phyloP scores from a whole-genome alignment of 2,113 vertebrate genomes.

The Sardina pilchardus region DNA sequence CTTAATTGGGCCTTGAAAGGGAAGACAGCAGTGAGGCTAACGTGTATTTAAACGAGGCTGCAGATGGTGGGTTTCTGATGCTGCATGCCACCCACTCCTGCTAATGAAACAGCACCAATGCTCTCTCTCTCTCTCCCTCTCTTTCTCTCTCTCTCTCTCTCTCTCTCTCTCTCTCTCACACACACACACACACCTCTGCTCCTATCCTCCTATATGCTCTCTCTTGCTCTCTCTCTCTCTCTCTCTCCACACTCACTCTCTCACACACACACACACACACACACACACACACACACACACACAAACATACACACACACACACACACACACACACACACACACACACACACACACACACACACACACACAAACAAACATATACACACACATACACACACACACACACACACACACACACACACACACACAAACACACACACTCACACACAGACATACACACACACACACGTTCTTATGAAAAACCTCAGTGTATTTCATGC shows the following conservation, averaged over 20 bases:
- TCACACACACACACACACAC: too few species aligned
- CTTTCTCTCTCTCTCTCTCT: neutral
- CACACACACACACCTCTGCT: neutral
- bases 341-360: too few species aligned
- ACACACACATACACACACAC: neutral
- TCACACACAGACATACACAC: neutral
- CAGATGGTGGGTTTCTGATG: slow-evolving; percentile 48
- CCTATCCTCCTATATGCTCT: too few species aligned
- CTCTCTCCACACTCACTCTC: too few species aligned
- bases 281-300: too few species aligned
- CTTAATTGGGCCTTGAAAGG: slow-evolving; percentile 63
- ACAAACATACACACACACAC: too few species aligned
- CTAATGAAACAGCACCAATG: neutral
- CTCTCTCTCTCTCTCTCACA: neutral
- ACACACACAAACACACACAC: neutral
- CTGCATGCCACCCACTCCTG: neutral
- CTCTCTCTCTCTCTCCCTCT: neutral
- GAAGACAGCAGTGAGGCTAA: slow-evolving; percentile 11
- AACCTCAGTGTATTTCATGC: neutral
- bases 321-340: too few species aligned
- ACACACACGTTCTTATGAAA: neutral
- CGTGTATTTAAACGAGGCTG: slow-evolving; percentile 22
- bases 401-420: neutral
- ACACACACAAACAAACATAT: too few species aligned
- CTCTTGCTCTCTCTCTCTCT: too few species aligned